phyloP scores from a whole-genome alignment of 1,140 invertebrate species.

The Aphelenchoides fujianensis region DNA sequence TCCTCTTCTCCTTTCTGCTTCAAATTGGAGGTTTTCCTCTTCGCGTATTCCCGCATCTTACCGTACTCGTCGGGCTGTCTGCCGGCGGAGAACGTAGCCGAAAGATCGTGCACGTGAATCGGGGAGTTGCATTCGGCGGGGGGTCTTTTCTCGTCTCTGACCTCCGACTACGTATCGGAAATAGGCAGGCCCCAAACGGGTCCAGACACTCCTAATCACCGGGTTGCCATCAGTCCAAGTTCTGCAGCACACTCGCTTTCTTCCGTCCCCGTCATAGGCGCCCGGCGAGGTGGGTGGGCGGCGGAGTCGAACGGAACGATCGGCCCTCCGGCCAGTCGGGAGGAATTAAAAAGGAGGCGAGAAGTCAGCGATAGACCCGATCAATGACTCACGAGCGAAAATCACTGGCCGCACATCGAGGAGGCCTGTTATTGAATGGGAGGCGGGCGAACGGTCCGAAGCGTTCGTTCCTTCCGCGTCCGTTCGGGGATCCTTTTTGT shows the following conservation, averaged over 20 bases:
- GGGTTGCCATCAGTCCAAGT: background rate
- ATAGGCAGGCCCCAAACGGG: background rate
- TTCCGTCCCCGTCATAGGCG: background rate
- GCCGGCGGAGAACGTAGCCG: background rate
- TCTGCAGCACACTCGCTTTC: background rate
- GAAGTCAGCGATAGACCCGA: background rate
- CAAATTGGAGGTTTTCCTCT: background rate
- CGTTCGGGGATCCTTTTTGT: background rate
- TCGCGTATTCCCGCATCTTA: background rate
- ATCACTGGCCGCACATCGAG: background rate
- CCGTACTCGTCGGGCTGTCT: background rate
- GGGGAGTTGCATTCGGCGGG: background rate
- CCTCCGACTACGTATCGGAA: background rate
- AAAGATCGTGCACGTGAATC: constrained; percentile 1
- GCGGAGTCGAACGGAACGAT: too few relatives aligned
- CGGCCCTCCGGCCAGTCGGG: background rate
- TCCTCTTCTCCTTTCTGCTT: background rate
- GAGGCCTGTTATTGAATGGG: background rate
- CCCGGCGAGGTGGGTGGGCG: too few relatives aligned
- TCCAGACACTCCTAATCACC: background rate
- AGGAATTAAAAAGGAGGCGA: background rate
- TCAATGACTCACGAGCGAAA: background rate
- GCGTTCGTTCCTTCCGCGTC: background rate
- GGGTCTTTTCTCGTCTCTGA: background rate
- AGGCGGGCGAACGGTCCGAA: too few relatives aligned